Conservation (phyloP, 1,140 invertebrate species). For the Olivierus martensii region DNA sequence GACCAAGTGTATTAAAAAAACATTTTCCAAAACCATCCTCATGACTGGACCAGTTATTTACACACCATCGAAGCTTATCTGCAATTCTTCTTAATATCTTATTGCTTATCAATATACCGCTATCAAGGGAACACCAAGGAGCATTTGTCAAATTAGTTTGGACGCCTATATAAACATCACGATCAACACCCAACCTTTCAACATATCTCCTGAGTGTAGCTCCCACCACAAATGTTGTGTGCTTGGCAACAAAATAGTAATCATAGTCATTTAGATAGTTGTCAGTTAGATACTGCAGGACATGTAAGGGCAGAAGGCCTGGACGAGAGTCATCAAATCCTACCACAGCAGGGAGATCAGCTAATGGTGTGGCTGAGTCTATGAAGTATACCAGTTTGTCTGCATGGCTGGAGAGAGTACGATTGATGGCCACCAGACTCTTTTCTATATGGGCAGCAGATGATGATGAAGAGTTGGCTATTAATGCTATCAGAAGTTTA, state of each 20-base stretch:
- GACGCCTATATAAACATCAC: constrained; percentile 62
- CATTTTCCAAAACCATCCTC: constrained; percentile 71
- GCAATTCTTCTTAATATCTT: constrained; percentile 56
- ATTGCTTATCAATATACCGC: constrained; percentile 59
- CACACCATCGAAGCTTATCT: constrained; percentile 65
- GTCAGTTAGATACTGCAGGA: constrained; percentile 75
- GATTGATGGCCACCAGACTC: constrained; percentile 50
- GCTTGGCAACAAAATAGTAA: constrained; percentile 74
- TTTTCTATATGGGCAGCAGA: constrained; percentile 39
- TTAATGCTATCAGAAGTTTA: constrained; percentile 70
- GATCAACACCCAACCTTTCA: constrained; percentile 60
- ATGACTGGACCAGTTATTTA: constrained; percentile 56
- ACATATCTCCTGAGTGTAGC: constrained; percentile 50
- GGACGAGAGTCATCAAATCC: constrained; percentile 27
- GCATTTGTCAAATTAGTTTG: constrained; percentile 9
- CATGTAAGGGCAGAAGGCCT: constrained; percentile 36
- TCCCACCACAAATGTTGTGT: constrained; percentile 63
- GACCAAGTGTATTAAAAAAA: constrained; percentile 49
- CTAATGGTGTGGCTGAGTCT: constrained; percentile 45
- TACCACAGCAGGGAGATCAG: constrained; percentile 23
- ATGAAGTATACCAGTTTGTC: constrained; percentile 62
- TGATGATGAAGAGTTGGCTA: constrained; percentile 55
- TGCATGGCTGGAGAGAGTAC: constrained; percentile 58
- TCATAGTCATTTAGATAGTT: constrained; percentile 74
- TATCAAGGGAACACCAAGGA: constrained; percentile 32